Evolutionary conservation across 2,113 vertebrate species (phyloP).

Genomic region (Epinephelus fuscoguttatus): DNA sequence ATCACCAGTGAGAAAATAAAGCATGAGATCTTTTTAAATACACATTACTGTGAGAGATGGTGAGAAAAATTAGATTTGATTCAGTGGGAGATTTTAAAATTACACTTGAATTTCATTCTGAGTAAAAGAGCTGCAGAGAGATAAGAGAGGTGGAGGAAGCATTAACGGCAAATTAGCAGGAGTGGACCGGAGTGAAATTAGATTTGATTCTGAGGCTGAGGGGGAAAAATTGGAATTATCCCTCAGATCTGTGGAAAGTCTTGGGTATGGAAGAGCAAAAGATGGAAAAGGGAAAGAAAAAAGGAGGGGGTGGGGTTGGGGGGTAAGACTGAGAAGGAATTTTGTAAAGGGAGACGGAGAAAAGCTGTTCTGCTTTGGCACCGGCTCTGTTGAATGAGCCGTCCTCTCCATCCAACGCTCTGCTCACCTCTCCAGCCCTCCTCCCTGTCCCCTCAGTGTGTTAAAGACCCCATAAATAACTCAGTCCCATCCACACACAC

Average conservation of each 20-base stretch:
- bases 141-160: slow-evolving; percentile 47
- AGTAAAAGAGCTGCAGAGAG: slow-evolving; percentile 52
- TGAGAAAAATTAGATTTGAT: slow-evolving; percentile 76
- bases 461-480: slow-evolving; percentile 76
- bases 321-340: slow-evolving; percentile 32
- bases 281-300: not conserved
- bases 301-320: not conserved
- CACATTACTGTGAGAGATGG: slow-evolving; percentile 67
- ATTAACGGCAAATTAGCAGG: slow-evolving; percentile 71
- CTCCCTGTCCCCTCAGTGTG: slow-evolving; percentile 38
- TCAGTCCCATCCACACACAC: slow-evolving; percentile 45
- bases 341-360: slow-evolving; percentile 34
- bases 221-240: slow-evolving; percentile 60
- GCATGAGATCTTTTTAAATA: slow-evolving; percentile 62
- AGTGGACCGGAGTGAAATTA: slow-evolving; percentile 72
- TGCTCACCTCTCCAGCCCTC: slow-evolving; percentile 53
- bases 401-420: slow-evolving; percentile 12
- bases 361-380: slow-evolving; percentile 45
- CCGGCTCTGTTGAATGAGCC: slow-evolving; percentile 32
- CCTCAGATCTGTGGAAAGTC: slow-evolving; percentile 56
- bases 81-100: slow-evolving; percentile 71
- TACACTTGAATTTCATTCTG: slow-evolving; percentile 70
- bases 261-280: not conserved
- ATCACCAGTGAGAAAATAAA: slow-evolving; percentile 29
- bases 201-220: slow-evolving; percentile 69